These are phyloP conservation scores for Andricus quercusramuli DNA, from an alignment of 2,888 invertebrate genomes.

Conservation along the genomic window DNA sequence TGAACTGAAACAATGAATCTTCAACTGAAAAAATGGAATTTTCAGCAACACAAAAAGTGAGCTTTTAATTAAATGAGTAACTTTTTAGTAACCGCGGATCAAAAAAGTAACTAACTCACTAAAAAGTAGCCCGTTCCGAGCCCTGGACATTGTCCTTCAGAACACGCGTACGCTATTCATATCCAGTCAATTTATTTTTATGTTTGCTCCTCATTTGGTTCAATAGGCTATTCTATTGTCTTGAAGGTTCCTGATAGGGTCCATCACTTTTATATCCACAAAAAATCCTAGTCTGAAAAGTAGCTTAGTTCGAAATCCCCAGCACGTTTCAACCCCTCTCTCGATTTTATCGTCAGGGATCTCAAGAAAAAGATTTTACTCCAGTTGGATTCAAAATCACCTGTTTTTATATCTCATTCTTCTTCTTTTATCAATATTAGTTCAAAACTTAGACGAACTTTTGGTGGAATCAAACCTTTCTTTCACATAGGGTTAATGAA, in stretches of 20 bases:
- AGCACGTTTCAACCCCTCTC: not conserved
- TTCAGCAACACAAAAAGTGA: no score
- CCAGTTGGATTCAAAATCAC: not conserved
- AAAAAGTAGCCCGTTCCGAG: no score
- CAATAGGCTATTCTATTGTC: not conserved
- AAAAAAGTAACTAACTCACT: no score
- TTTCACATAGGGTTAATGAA: no score
- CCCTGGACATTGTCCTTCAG: slow-evolving; percentile 20
- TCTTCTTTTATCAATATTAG: not conserved
- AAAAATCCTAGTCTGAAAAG: slow-evolving; percentile 4
- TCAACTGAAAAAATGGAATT: no score
- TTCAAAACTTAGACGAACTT: no score
- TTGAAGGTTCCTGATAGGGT: slow-evolving; percentile 9
- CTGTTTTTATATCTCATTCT: not conserved
- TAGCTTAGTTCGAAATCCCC: not conserved
- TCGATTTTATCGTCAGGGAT: not conserved
- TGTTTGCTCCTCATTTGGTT: not conserved
- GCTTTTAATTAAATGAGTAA: no score
- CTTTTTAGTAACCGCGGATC: no score
- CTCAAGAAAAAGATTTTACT: not conserved
- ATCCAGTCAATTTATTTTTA: slow-evolving; percentile 5
- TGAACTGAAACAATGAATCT: no score
- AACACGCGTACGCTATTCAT: slow-evolving; percentile 8
- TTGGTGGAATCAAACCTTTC: no score
- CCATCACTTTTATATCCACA: not conserved